A percentile compares a stretch with the other conserved stretches of the same genome.
phyloP scores from a whole-genome alignment of 2,113 vertebrate genomes.

The Zosterops hypoxanthus region DNA sequence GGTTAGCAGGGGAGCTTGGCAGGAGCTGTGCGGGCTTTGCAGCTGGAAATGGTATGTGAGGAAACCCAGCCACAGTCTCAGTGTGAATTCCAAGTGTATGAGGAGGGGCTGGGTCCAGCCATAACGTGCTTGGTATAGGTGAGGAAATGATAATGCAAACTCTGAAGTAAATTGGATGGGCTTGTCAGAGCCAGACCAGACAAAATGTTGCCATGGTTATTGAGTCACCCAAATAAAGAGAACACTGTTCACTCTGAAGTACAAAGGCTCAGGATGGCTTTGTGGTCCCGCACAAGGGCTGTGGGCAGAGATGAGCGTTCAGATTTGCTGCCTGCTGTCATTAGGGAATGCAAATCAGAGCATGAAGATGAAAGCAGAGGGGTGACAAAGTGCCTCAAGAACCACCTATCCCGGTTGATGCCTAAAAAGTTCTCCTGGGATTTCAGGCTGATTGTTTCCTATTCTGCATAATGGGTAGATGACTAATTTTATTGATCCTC shows the following conservation, averaged over 20 bases:
- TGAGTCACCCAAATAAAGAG: constrained; percentile 28
- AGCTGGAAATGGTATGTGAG: neutral
- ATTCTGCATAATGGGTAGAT: constrained; percentile 8
- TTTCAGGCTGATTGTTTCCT: neutral
- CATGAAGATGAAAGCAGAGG: neutral
- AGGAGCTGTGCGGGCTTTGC: neutral
- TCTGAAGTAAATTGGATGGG: constrained; percentile 9
- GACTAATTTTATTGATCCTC: constrained; percentile 42
- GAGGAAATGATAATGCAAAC: constrained; percentile 1
- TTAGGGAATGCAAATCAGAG: constrained; percentile 28
- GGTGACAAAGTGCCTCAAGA: neutral
- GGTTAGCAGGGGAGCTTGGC: neutral
- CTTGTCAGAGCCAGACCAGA: constrained; percentile 47
- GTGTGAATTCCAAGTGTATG: neutral
- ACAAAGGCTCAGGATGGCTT: constrained; percentile 9
- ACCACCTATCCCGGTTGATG: neutral
- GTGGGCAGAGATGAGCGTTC: neutral
- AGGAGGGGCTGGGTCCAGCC: neutral
- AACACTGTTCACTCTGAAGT: neutral
- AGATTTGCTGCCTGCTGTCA: constrained; percentile 6
- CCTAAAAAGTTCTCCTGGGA: constrained; percentile 1
- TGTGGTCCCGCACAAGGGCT: neutral
- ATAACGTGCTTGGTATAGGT: neutral
- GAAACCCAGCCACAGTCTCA: neutral
- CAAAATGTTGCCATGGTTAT: constrained; percentile 63